phyloP scores from a whole-genome alignment of 2,888 invertebrate species.

The Mythimna impura region DNA sequence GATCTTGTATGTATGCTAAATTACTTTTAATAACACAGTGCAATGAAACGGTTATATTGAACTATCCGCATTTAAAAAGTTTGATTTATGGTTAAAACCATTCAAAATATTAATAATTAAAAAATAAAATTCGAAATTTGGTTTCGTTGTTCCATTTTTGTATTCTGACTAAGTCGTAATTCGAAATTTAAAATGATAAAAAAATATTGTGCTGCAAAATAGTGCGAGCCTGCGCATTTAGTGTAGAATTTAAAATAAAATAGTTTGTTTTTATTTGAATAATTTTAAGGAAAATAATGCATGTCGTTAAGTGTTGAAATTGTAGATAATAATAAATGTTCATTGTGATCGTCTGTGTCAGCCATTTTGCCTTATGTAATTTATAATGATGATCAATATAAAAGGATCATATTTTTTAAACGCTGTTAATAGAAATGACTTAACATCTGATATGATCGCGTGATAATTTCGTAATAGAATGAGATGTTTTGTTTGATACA shows the following conservation, averaged over 20 bases:
- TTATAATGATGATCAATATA: conserved; percentile 36
- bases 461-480: conserved; percentile 4
- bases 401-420: conserved; percentile 17
- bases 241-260: conserved; percentile 36
- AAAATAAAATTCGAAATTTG: neutral
- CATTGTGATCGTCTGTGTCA: conserved; percentile 44
- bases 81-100: conserved; percentile 36
- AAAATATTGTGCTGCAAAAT: conserved; percentile 16
- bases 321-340: conserved; percentile 47
- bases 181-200: conserved; percentile 3
- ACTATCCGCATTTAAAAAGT: conserved; percentile 53
- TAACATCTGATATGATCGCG: conserved; percentile 5
- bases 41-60: conserved; percentile 32
- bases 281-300: conserved; percentile 50
- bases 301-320: conserved; percentile 54
- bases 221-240: conserved; percentile 32
- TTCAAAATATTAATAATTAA: neutral
- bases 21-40: conserved; percentile 47
- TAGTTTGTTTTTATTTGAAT: conserved; percentile 40
- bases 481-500: conserved; percentile 9
- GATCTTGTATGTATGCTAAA: conserved; percentile 64
- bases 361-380: conserved; percentile 58
- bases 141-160: conserved; percentile 29
- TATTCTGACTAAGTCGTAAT: conserved; percentile 37
- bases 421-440: conserved; percentile 17